Percentiles rank a stretch among this genome's conserved stretches.
phyloP scores from a whole-genome alignment of 2,888 invertebrate species.

The Tetragnatha montana region DNA sequence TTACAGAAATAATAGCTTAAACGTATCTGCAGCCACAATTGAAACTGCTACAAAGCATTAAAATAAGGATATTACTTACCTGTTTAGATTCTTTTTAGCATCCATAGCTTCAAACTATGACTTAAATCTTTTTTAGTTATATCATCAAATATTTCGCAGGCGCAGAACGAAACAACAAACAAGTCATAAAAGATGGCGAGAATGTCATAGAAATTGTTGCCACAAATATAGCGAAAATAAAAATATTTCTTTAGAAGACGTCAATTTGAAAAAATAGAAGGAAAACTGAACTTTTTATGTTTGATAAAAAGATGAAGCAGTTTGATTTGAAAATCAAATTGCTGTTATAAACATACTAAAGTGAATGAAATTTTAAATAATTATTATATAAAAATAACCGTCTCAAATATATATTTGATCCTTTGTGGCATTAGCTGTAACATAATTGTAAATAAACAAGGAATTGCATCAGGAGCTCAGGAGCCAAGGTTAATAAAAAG shows the following conservation, averaged over 20 bases:
- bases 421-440: not conserved
- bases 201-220: slow-evolving; percentile 8
- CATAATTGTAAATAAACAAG: too few species aligned
- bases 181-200: slow-evolving; percentile 50
- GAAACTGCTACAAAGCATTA: not conserved
- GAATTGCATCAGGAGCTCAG: too few species aligned
- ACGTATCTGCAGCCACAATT: not conserved
- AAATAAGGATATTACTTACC: not conserved
- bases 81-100: slow-evolving; percentile 63
- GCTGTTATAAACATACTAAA: too few species aligned
- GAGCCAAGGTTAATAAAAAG: too few species aligned
- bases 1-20: too few species aligned
- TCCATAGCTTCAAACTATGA: slow-evolving; percentile 41
- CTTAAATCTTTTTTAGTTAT: not conserved
- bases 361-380: not conserved
- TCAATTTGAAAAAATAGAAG: too few species aligned
- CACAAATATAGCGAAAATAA: not conserved
- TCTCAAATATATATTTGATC: not conserved
- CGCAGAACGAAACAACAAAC: slow-evolving; percentile 13
- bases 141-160: slow-evolving; percentile 18
- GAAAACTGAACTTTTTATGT: too few species aligned
- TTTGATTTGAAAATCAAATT: too few species aligned
- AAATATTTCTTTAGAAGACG: too few species aligned
- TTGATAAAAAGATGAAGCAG: too few species aligned
- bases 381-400: not conserved